Evolutionary conservation across 2,888 invertebrate genomes (phyloP).

Genomic region (Allophyes oxyacanthae): DNA sequence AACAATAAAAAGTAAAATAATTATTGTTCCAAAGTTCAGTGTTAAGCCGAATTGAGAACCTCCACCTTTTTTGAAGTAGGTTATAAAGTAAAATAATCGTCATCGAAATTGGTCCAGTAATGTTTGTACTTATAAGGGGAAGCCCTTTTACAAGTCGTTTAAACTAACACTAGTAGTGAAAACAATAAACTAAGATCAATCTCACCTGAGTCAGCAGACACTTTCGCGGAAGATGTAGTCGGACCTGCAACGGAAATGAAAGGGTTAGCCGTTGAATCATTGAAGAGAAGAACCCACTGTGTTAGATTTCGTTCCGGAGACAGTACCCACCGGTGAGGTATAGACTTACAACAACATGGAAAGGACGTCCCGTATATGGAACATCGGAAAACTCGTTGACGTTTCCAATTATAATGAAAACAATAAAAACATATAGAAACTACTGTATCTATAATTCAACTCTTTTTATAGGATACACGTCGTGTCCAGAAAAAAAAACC

Average conservation of each 20-base stretch:
- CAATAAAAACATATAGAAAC: too few relatives aligned
- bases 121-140: too few relatives aligned
- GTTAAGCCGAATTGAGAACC: too few relatives aligned
- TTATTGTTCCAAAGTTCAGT: too few relatives aligned
- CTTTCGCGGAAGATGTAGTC: constrained; percentile 58
- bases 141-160: too few relatives aligned
- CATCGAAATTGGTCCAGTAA: too few relatives aligned
- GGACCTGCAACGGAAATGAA: constrained; percentile 68
- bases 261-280: constrained; percentile 50
- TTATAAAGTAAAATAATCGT: too few relatives aligned
- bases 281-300: constrained; percentile 39
- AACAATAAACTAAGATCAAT: not conserved
- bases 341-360: not conserved
- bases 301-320: constrained; percentile 47
- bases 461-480: too few relatives aligned
- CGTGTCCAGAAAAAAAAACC: too few relatives aligned
- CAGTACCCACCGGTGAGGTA: not conserved
- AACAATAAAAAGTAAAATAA: too few relatives aligned
- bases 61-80: not conserved
- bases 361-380: not conserved
- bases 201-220: constrained; percentile 51
- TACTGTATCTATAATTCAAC: too few relatives aligned
- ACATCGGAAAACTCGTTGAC: not conserved
- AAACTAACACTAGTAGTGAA: too few relatives aligned
- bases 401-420: not conserved